Evolutionary conservation across 2,797 vertebrate species (phyloP).

Genomic region (Enteromius treurensis): DNA sequence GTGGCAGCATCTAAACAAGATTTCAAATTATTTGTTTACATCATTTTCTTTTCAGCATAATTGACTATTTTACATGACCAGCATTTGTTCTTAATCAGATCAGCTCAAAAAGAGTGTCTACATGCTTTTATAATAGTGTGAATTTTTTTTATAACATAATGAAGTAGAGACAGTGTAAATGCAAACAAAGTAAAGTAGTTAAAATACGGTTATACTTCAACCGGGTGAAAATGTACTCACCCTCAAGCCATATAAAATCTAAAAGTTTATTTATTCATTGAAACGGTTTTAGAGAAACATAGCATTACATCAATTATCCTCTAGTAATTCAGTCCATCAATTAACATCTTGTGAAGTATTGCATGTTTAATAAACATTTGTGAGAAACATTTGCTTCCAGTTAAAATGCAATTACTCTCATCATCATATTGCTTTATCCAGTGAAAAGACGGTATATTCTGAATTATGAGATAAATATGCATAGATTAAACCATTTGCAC

Average conservation of each 20-base stretch:
- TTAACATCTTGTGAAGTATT: no score
- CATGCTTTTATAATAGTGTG: not conserved
- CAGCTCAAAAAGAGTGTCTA: not conserved
- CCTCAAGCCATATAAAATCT: not conserved
- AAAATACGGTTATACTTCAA: not conserved
- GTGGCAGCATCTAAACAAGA: not conserved
- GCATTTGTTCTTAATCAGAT: not conserved
- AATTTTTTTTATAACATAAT: not conserved
- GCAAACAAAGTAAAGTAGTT: not conserved
- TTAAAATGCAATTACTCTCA: no score
- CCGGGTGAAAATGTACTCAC: not conserved
- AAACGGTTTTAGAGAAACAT: not conserved
- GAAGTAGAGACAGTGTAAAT: not conserved
- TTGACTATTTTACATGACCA: not conserved
- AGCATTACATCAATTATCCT: not conserved
- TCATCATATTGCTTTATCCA: no score
- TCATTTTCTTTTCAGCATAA: not conserved
- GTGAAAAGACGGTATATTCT: no score
- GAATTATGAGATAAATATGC: no score
- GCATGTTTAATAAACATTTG: no score
- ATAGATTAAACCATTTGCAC: no score
- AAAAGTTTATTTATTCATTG: not conserved
- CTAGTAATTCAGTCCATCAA: no score
- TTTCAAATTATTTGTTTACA: not conserved
- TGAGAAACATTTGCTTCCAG: no score